A percentile compares a stretch with the other conserved stretches of the same genome.
These are phyloP conservation scores for Lichenostomus cassidix DNA, from an alignment of 2,113 vertebrate species.

Conservation along the genomic window DNA sequence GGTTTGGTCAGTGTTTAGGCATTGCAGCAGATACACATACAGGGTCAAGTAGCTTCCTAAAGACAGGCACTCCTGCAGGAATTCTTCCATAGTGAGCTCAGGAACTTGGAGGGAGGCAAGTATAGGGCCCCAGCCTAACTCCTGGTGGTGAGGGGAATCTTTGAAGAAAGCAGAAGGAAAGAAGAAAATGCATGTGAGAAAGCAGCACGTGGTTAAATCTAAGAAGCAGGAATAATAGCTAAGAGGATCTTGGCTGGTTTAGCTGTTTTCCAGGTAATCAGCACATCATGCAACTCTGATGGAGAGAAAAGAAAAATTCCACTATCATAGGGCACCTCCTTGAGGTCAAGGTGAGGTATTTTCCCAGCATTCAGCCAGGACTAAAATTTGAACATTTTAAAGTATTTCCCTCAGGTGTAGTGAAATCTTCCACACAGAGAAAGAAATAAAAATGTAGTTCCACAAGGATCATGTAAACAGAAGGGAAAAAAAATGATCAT, in stretches of 20 bases:
- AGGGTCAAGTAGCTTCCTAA: constrained; percentile 92
- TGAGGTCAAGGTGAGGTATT: neutral
- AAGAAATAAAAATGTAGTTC: neutral
- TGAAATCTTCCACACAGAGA: neutral
- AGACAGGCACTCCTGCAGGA: constrained; percentile 90
- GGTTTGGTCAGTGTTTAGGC: constrained; percentile 88
- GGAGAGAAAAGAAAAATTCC: neutral
- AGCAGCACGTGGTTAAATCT: neutral
- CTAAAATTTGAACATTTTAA: neutral
- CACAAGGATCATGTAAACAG: neutral
- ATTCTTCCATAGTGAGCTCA: constrained; percentile 93
- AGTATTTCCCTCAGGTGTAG: neutral
- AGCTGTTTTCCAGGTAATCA: neutral
- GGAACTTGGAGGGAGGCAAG: constrained; percentile 94
- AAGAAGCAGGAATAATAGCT: neutral
- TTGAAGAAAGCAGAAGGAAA: neutral
- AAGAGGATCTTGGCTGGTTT: neutral
- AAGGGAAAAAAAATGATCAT: neutral
- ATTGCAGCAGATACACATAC: constrained; percentile 90
- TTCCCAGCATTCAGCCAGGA: neutral
- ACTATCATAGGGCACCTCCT: neutral
- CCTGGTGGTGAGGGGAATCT: constrained; percentile 74
- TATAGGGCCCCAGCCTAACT: constrained; percentile 91
- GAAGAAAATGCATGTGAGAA: neutral
- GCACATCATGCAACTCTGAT: neutral